phyloP scores from a whole-genome alignment of 2,113 vertebrate species.

The Numida meleagris region DNA sequence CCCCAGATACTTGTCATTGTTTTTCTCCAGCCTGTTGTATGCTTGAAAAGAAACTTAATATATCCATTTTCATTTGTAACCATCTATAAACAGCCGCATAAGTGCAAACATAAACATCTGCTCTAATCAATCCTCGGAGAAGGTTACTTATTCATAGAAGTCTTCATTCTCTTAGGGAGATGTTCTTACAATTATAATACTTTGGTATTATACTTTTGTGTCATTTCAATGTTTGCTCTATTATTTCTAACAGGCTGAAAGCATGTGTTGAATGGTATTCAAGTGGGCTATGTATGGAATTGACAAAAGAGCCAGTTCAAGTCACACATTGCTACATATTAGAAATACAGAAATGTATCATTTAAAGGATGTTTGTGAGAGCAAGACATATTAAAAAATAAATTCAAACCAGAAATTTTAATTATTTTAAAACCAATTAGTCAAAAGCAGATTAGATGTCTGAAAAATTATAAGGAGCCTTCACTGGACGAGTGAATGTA shows the following conservation, averaged over 20 bases:
- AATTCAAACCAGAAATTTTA: neutral
- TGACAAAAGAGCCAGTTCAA: neutral
- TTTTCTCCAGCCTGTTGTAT: slow-evolving; percentile 39
- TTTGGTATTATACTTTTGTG: neutral
- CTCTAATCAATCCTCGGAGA: slow-evolving; percentile 59
- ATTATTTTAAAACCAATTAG: neutral
- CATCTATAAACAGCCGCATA: slow-evolving; percentile 50
- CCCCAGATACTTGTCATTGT: slow-evolving; percentile 28
- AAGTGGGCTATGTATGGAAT: neutral
- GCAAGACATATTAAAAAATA: neutral
- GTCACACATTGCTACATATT: neutral
- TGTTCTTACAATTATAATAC: neutral
- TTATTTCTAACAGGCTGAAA: neutral
- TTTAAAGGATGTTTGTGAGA: neutral
- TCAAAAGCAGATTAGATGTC: neutral
- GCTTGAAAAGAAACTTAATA: slow-evolving; percentile 47
- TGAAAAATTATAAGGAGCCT: neutral
- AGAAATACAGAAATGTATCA: neutral
- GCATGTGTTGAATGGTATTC: neutral
- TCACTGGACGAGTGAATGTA: neutral
- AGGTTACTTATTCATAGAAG: slow-evolving; percentile 38
- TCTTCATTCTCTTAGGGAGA: neutral
- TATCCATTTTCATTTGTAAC: slow-evolving; percentile 62
- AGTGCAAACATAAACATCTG: slow-evolving; percentile 63
- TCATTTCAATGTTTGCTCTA: neutral